These are phyloP conservation scores for Leuctra nigra DNA, from an alignment of 2,888 invertebrate species.

Conservation along the genomic window DNA sequence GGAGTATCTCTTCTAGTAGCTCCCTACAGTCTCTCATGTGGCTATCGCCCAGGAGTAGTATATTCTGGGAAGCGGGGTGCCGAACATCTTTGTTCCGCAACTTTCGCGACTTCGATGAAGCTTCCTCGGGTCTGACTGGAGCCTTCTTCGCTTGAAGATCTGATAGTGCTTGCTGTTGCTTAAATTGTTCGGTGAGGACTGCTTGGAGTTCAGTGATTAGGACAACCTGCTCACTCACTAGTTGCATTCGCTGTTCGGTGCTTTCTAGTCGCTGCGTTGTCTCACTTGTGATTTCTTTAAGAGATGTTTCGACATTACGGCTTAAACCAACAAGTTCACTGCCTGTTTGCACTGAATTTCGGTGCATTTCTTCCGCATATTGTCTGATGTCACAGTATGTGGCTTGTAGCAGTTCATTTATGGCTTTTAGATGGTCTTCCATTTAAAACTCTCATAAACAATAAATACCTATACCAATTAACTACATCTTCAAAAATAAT, in stretches of 20 bases:
- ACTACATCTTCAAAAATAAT: too few species aligned
- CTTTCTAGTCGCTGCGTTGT: neutral
- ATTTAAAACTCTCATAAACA: too few species aligned
- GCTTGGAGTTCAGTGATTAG: too few species aligned
- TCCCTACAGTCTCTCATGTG: too few species aligned
- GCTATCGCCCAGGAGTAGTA: too few species aligned
- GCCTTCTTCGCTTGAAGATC: neutral
- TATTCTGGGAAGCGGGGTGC: too few species aligned
- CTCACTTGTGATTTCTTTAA: neutral
- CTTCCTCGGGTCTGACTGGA: too few species aligned
- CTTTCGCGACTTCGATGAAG: too few species aligned
- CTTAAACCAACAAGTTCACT: neutral
- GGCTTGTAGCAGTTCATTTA: neutral
- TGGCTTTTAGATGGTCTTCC: neutral
- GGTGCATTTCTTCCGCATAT: neutral
- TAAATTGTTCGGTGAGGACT: neutral
- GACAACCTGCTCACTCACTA: neutral
- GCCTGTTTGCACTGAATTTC: neutral
- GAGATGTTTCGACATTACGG: neutral
- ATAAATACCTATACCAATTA: too few species aligned
- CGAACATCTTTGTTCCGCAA: too few species aligned
- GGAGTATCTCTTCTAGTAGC: too few species aligned
- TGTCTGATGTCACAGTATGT: neutral
- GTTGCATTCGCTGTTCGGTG: neutral
- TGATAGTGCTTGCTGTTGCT: neutral